Base-by-base conservation (phyloP, 2,888 invertebrate species). In the Lobophora halterata region DNA sequence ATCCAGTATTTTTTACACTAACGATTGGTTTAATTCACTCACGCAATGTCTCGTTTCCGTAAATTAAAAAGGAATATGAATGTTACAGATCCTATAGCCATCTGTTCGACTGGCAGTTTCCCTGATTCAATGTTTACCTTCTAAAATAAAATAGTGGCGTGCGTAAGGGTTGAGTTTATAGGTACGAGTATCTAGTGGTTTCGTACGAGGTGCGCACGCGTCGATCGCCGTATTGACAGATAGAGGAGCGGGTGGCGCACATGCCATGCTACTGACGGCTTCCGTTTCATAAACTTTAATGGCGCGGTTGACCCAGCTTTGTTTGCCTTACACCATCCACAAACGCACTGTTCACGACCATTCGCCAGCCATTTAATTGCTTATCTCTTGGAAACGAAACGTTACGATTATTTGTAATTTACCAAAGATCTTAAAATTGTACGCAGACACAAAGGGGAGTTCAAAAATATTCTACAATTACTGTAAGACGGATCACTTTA, bases 201-300 rank as follows among this genome's bases (percentile, higher is more conserved):
- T 25, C 13, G 20, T 36, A 19, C 27, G 38, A 27, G 39, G 38
- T 64, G 71, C 71, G 75, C 76, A 75, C 75, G 76, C 71, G 74
- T 63, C 69, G 64, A 65, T 65, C 61, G 62, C 55, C 56, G 61
- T 77, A 77, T 79, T 80, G 85, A 85, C 81, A 80, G 79, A 78
- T 77, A 68, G 72, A 67, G 68, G 72, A 70, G 65, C 71, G 71
- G 64, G 65, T 65, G 65, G 59, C 58, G 68, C 81, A 79, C 76
- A 81, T 80, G 82, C 73, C 73, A 81, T 80, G 82, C 73, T 72
- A 70, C 71, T 71, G 75, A 72, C 75, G 62, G 83, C 85, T 85
- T 85, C 86, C 87, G 87, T 86, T 86, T 83, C 79, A 81, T 78
- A 79, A 83, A 82, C 54, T 85, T 87, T 86, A 82, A 86, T 70